These are phyloP conservation scores for Rattus norvegicus DNA, from an alignment of 2,113 vertebrate species.

Conservation along the genomic window GRCr8 NC_086039.1:111457501-111458000, in stretches of 20 bases:
- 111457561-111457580: conserved; percentile 7
- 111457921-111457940: not conserved
- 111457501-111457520: conserved; percentile 51
- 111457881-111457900: not conserved
- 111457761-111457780: conserved; percentile 65
- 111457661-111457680: not conserved
- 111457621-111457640: not conserved
- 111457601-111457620: conserved; percentile 29
- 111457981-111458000: conserved; percentile 30
- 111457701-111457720: conserved; percentile 69
- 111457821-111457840: conserved; percentile 11
- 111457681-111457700: conserved; percentile 60
- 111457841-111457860: not conserved
- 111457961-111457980: not conserved
- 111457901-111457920: not conserved
- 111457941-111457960: not conserved
- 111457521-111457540: conserved; percentile 58
- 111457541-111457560: conserved; percentile 30
- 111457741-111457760: conserved; percentile 59
- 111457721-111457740: conserved; percentile 66
- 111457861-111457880: not conserved
- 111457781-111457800: conserved; percentile 73
- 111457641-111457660: conserved; percentile 30
- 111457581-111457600: conserved; percentile 26
- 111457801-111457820: conserved; percentile 47